Evolutionary conservation across 1,140 invertebrate genomes (phyloP).

Genomic region (Maconellicoccus hirsutus): DNA sequence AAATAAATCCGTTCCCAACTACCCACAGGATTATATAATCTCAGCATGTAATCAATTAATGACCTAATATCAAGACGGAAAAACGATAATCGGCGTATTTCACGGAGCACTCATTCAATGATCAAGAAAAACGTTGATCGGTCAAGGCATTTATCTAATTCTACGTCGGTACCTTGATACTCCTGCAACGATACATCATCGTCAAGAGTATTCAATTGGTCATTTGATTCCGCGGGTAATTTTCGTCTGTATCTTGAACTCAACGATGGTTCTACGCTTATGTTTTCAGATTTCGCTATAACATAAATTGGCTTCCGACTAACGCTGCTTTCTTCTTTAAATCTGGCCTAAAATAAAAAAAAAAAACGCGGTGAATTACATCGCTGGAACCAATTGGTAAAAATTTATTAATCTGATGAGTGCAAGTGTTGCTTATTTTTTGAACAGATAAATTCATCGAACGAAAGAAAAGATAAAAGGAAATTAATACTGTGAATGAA

Average conservation of each 20-base stretch:
- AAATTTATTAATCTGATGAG: background rate
- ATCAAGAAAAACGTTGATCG: background rate
- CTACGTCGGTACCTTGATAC: slow-evolving; percentile 1
- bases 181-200: background rate
- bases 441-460: background rate
- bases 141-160: background rate
- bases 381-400: background rate
- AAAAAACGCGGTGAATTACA: background rate
- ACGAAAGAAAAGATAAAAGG: background rate
- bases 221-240: background rate
- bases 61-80: too few relatives aligned
- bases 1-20: too few relatives aligned
- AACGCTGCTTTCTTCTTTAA: background rate
- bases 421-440: background rate
- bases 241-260: background rate
- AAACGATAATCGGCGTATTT: background rate
- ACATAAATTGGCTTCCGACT: background rate
- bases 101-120: background rate
- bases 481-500: slow-evolving; percentile 5
- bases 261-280: background rate
- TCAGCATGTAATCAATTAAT: too few relatives aligned
- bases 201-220: background rate
- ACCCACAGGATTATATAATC: too few relatives aligned
- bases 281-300: background rate
- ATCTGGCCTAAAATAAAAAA: background rate